A percentile compares a stretch with the other conserved stretches of the same genome.
Conservation (phyloP, 2,888 invertebrate genomes). For the Amblyjoppa proteus region DNA sequence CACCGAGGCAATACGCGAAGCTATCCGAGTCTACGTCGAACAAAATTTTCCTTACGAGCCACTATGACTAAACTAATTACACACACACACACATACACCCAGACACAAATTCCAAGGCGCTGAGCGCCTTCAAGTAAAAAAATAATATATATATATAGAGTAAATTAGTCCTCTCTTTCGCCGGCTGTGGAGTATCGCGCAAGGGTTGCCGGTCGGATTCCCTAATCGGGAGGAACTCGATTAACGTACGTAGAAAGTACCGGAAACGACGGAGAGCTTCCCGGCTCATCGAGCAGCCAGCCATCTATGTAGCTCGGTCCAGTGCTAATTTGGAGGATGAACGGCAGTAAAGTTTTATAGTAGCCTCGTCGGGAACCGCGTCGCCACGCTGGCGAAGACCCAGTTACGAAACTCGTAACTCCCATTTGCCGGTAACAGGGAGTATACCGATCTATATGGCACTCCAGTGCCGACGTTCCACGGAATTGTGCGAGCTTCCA, state of each 20-base stretch:
- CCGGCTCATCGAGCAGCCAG: not conserved
- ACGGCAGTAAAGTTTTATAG: conserved; percentile 63
- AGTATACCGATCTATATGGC: not conserved
- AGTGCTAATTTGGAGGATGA: conserved; percentile 58
- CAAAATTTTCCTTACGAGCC: no score
- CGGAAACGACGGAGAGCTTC: conserved; percentile 20
- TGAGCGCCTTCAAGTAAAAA: conserved; percentile 12
- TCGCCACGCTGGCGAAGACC: conserved; percentile 42
- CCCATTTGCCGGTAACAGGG: conserved; percentile 41
- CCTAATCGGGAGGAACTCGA: conserved; percentile 27
- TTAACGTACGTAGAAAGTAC: conserved; percentile 36
- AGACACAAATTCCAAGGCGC: conserved; percentile 20
- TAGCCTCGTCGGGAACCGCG: conserved; percentile 16
- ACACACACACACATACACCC: not conserved
- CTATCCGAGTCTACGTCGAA: no score
- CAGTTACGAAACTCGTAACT: conserved; percentile 67
- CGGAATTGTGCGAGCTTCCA: conserved; percentile 18
- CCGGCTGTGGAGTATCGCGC: conserved; percentile 20
- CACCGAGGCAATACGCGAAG: no score
- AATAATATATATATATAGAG: conserved; percentile 5
- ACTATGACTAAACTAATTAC: no score
- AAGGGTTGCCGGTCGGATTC: conserved; percentile 3
- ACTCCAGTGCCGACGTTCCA: not conserved
- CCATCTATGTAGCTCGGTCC: not conserved
- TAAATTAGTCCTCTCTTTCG: conserved; percentile 13